Base-by-base conservation (phyloP, 2,797 vertebrate genomes). In the Zenarchopterus dispar region DNA sequence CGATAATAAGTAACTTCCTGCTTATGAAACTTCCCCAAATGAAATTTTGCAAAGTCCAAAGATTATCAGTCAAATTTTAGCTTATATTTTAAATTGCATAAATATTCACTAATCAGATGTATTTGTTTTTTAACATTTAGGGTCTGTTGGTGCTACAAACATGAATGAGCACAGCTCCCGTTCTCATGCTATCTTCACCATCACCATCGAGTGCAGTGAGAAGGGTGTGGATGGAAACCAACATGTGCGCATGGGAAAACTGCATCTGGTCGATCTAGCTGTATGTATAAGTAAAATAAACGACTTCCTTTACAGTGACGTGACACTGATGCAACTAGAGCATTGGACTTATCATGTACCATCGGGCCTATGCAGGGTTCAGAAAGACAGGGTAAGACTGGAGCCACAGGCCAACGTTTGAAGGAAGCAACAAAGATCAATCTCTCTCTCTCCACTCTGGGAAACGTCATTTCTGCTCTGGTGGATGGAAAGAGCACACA, bases 161-260 rank as follows among this genome's bases (percentile, higher is more conserved):
- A 99, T 99, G 98, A 99, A 99, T 1, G 98, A 99, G 71, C 97
- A 99, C 89, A 99, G 98, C 78, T 99, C 98, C 4, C 96, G 98
- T 3, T 99, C 98, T 0, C 98, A 99, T 0, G 98, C 98, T 56
- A 99, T 99, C 80, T 99, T 99, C 88, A 99, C 97, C 0, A 99
- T 99, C 80, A 99, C 98, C 45, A 98, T 99, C 0, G 98, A 99
- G 83, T 99, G 97, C 91, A 99, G 97, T 1, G 98, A 99, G 84
- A 99, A 99, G 74, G 97, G 97, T 0, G 78, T 97, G 0, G 98
- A 99, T 67, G 98, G 97, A 0, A 95, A 99, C 83, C 97, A 98
- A 84, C 97, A 98, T 0, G 97, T 99, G 55, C 94, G 96, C 71
- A 97, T 99, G 97, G 98, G 98, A 66, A 99, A 99, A 60, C 95